Base-by-base conservation (phyloP, 2,113 vertebrate species). In the Hippocampus mohnikei region DNA sequence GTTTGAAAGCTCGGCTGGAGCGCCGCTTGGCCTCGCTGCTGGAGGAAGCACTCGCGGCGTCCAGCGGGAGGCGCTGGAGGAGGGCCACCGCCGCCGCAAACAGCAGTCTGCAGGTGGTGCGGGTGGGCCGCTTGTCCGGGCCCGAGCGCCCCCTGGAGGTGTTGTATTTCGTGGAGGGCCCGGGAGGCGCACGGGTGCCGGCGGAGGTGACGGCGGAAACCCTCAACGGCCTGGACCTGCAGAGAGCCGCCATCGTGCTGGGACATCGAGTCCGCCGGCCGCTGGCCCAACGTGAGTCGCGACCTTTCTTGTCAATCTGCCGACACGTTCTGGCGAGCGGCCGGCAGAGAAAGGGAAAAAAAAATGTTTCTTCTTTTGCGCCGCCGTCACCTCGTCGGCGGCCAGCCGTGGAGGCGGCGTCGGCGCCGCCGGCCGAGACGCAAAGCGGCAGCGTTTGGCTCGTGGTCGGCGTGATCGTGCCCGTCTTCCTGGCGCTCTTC, bases 1-100 rank as follows among this genome's bases (percentile, higher is more conserved):
- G 94, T n/a, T 98, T 99, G 56, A 95, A 92, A 67, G 94, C 95
- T 0, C 95, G 94, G 80, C 94, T 99, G 92, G 97, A 99, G 82
- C 85, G 96, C 25, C 95, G 95, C 1, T 85, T 98, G 72, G 96
- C 97, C 20, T 92, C 94, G 86, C 91, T 99, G 78, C 88, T 98
- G 48, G 92, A 94, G 21, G 96, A 97, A 77, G 96, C 94, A 1
- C 85, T 94, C 66, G 82, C 89, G 72, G 78, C 91, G 25, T 58
- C 87, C 69, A 81, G 87, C 74, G 92, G 91, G 68, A 88, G 94
- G 4, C 85, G 96, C 73, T 95, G 93, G 94, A 95, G 88, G 79
- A 90, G 97, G 74, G 95, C 97, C 27, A 96, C 95, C 0, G 83
- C 92, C 1, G 89, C 94, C 1, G 93, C 95, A 1, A 94, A 94